Evolutionary conservation across 2,888 invertebrate species (phyloP).

Genomic region (Pogonocherus hispidulus): DNA sequence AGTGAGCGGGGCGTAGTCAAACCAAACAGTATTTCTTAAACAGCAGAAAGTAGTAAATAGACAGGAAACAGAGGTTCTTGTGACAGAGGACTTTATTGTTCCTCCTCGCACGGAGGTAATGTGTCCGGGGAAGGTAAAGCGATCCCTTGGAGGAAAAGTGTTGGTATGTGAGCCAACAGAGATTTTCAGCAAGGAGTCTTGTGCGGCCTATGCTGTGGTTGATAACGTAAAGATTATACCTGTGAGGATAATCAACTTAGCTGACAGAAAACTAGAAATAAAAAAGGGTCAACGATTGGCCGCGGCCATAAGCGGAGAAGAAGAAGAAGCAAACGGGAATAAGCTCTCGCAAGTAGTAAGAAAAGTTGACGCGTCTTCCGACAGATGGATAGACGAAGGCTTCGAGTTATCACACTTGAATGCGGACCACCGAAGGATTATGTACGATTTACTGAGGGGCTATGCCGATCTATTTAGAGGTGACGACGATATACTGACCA

Average conservation of each 20-base stretch:
- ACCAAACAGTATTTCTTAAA: too few species aligned
- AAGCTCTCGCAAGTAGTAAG: background rate
- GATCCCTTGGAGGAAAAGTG: background rate
- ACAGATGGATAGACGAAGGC: constrained; percentile 18
- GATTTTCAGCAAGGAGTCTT: background rate
- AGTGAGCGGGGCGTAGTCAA: background rate
- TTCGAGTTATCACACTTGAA: constrained; percentile 24
- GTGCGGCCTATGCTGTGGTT: background rate
- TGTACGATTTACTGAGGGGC: constrained; percentile 6
- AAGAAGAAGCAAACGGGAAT: background rate
- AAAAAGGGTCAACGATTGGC: background rate
- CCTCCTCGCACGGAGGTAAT: background rate
- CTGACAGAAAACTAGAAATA: background rate
- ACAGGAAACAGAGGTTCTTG: background rate
- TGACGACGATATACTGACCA: constrained; percentile 18
- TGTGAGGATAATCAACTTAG: background rate
- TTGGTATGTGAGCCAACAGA: background rate
- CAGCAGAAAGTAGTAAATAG: too few species aligned
- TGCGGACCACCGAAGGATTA: background rate
- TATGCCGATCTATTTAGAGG: constrained; percentile 20
- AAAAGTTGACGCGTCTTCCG: constrained; percentile 20
- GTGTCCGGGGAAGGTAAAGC: background rate
- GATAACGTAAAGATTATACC: background rate
- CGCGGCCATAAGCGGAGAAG: background rate
- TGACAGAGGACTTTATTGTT: background rate